These are phyloP conservation scores for Propithecus perrieri DNA, from an alignment of 2,797 vertebrate genomes.

Conservation along the genomic window DNA sequence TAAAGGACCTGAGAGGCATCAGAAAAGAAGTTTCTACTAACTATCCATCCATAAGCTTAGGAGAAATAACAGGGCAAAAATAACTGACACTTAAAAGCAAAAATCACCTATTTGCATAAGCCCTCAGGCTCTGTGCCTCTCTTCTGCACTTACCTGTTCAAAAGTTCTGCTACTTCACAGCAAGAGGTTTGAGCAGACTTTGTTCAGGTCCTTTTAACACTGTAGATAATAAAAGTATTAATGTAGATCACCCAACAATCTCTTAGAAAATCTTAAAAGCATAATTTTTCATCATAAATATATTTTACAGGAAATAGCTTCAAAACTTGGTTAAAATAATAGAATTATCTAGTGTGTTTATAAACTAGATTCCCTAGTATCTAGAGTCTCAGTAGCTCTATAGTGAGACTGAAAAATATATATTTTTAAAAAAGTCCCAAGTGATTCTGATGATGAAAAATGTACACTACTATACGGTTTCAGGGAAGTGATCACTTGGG, in stretches of 20 bases:
- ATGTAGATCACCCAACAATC: conserved; percentile 50
- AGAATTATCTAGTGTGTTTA: neutral
- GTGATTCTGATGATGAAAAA: conserved; percentile 12
- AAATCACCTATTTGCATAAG: neutral
- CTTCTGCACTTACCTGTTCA: conserved; percentile 74
- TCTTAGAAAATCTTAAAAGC: conserved; percentile 38
- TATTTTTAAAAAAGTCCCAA: conserved; percentile 27
- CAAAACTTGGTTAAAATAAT: conserved; percentile 38
- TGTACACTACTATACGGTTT: neutral
- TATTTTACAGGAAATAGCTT: conserved; percentile 37
- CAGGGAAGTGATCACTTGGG: neutral
- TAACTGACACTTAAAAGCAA: conserved; percentile 29
- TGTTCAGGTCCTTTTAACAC: conserved; percentile 71
- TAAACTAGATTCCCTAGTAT: neutral
- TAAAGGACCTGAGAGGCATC: neutral
- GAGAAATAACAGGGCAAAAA: neutral
- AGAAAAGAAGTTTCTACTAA: neutral
- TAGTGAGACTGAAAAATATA: neutral
- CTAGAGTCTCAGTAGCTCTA: neutral
- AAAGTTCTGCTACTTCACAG: conserved; percentile 74
- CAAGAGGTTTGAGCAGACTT: conserved; percentile 59
- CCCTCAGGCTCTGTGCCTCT: neutral
- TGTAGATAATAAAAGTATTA: conserved; percentile 69
- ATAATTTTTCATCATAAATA: conserved; percentile 27
- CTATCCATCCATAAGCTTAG: neutral